Evolutionary conservation across 2,113 vertebrate species (phyloP), one percentile per base, ranked within the genome.

Genomic region (Pipa parva): DNA sequence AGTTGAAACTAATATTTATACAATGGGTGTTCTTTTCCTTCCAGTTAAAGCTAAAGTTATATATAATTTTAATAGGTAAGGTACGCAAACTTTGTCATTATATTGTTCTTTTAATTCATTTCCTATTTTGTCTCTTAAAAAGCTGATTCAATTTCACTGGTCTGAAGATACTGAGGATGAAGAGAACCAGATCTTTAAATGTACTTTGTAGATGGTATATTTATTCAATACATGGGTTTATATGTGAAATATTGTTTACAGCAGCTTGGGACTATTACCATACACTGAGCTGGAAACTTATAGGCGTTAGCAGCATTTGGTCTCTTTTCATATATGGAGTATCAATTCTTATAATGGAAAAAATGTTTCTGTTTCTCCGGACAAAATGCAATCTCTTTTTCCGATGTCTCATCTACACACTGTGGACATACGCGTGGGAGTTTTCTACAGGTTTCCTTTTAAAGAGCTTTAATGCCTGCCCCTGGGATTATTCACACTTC

Each of bases 241-340:
- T 73, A 20, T 75, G 71, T 63, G 74, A 75, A 56, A 72, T 75
- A 24, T 18, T 75, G 64, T 75, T 75, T 46, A 75, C 74, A 22
- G 64, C 74, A 4, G 55, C 31, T 9, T 75, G 74, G 74, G 74
- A 73, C 27, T 64, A 71, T n/a, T 25, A 54, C 2, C 22, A 57
- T 18, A 60, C n/a, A 9, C 11, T 5, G 17, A 70, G 57, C 49
- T 71, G 71, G 59, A 75, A 75, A 50, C 37, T 75, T n/a, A 62
- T 11, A 0, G 74, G 74, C 5, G 59, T 73, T 13, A 75, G 71
- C 51, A 75, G 74, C 18, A 58, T 75, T 36, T 75, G 74, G 74
- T 59, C 74, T 3, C 36, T 75, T 11, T 64, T 73, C 31, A 75
- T 75, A 37, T 75, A 75, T 5, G 74, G 71, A n/a, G 73, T 65